These are phyloP conservation scores for Episyrphus balteatus DNA, from an alignment of 1,140 invertebrate genomes.

Conservation along the genomic window DNA sequence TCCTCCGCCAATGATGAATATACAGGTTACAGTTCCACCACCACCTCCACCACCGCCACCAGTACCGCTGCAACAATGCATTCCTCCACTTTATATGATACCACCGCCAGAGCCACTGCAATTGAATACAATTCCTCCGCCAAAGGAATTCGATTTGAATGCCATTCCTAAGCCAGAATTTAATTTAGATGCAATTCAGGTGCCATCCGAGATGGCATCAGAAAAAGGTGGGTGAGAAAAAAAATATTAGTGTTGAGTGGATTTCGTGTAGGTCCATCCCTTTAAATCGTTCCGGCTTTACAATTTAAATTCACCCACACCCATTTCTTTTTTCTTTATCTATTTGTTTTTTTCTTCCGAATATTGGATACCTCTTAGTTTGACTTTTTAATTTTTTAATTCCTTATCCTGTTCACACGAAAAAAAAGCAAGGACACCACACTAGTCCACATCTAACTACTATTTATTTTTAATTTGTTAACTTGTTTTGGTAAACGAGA, in stretches of 20 bases:
- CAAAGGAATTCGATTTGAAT: slow-evolving; percentile 33
- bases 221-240: slow-evolving; percentile 9
- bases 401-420: not conserved
- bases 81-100: slow-evolving; percentile 30
- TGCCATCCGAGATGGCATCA: slow-evolving; percentile 14
- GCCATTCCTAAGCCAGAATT: slow-evolving; percentile 30
- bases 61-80: slow-evolving; percentile 19
- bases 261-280: too few relatives aligned
- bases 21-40: slow-evolving; percentile 26
- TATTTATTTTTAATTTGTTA: not conserved
- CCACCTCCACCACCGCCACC: slow-evolving; percentile 29
- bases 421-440: not conserved
- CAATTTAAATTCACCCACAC: too few relatives aligned
- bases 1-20: slow-evolving; percentile 17
- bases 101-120: slow-evolving; percentile 21
- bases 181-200: slow-evolving; percentile 28
- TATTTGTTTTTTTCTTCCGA: not conserved
- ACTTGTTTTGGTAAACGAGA: slow-evolving; percentile 11
- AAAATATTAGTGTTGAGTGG: too few relatives aligned
- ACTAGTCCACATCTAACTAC: not conserved
- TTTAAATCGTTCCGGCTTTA: too few relatives aligned
- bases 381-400: not conserved
- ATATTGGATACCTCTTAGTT: not conserved
- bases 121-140: slow-evolving; percentile 28
- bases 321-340: too few relatives aligned